Evolutionary conservation across 2,797 vertebrate genomes (phyloP).

Genomic region (Triplophysa bombifrons): DNA sequence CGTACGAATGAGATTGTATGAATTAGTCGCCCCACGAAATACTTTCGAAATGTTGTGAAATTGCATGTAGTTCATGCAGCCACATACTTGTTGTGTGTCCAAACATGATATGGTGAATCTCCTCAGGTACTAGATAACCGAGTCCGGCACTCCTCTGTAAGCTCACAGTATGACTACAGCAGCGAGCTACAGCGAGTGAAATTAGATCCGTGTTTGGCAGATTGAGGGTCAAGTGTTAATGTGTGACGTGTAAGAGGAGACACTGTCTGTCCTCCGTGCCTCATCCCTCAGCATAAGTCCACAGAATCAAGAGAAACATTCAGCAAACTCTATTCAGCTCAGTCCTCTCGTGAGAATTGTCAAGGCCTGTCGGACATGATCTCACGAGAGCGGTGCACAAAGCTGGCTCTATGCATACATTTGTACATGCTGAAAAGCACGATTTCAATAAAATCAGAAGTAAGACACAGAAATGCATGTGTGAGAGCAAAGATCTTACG

Average conservation of each 20-base stretch:
- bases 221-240: slow-evolving; percentile 49
- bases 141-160: slow-evolving; percentile 19
- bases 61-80: slow-evolving; percentile 3
- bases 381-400: slow-evolving; percentile 48
- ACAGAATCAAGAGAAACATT: slow-evolving; percentile 45
- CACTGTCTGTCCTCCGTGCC: slow-evolving; percentile 36
- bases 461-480: not conserved
- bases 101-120: slow-evolving; percentile 31
- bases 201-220: slow-evolving; percentile 18
- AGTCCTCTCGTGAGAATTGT: slow-evolving; percentile 52
- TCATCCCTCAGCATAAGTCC: slow-evolving; percentile 44
- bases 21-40: too few species aligned
- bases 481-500: not conserved
- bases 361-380: slow-evolving; percentile 39
- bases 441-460: not conserved
- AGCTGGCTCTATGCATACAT: slow-evolving; percentile 32
- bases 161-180: not conserved
- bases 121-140: slow-evolving; percentile 34
- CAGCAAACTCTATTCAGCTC: slow-evolving; percentile 38
- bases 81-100: slow-evolving; percentile 5
- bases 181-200: slow-evolving; percentile 15
- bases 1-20: too few species aligned
- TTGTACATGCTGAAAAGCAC: slow-evolving; percentile 5
- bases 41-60: not conserved
- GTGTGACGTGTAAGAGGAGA: slow-evolving; percentile 49